Conservation (phyloP, 2,888 invertebrate species). For the Ichneumoninae sp. region DNA sequence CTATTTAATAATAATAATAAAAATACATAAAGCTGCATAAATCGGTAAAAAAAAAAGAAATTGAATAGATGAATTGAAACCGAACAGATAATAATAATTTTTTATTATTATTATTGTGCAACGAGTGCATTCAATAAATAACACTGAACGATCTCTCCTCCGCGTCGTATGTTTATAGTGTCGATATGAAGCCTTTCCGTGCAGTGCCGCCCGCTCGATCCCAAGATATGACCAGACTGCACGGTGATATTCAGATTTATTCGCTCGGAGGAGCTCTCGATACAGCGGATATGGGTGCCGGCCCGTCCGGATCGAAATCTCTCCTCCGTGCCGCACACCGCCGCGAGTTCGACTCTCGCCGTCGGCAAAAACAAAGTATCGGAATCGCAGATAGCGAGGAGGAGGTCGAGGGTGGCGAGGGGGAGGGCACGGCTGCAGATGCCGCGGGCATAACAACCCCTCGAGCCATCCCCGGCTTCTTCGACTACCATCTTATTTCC, state of each 20-base stretch:
- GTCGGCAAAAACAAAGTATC: slow-evolving; percentile 75
- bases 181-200: slow-evolving; percentile 36
- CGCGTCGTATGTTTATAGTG: slow-evolving; percentile 22
- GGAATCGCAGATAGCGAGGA: slow-evolving; percentile 73
- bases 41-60: too few species aligned
- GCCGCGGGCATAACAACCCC: slow-evolving; percentile 76
- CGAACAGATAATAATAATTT: too few species aligned
- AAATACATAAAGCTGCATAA: too few species aligned
- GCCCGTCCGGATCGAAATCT: slow-evolving; percentile 22
- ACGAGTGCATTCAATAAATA: slow-evolving; percentile 42
- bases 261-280: slow-evolving; percentile 68
- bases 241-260: slow-evolving; percentile 76
- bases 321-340: slow-evolving; percentile 26
- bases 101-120: not conserved
- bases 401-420: slow-evolving; percentile 41
- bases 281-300: slow-evolving; percentile 67
- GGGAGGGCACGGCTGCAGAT: slow-evolving; percentile 77
- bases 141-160: slow-evolving; percentile 16
- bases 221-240: slow-evolving; percentile 51
- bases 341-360: slow-evolving; percentile 34
- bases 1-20: too few species aligned
- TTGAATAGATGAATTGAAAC: too few species aligned
- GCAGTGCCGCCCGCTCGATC: slow-evolving; percentile 50
- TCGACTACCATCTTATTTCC: slow-evolving; percentile 74
- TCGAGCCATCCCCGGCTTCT: slow-evolving; percentile 31